Evolutionary conservation across 2,113 vertebrate genomes (phyloP), one percentile per base, ranked within the genome.

Genomic region (Oryzias javanicus): DNA sequence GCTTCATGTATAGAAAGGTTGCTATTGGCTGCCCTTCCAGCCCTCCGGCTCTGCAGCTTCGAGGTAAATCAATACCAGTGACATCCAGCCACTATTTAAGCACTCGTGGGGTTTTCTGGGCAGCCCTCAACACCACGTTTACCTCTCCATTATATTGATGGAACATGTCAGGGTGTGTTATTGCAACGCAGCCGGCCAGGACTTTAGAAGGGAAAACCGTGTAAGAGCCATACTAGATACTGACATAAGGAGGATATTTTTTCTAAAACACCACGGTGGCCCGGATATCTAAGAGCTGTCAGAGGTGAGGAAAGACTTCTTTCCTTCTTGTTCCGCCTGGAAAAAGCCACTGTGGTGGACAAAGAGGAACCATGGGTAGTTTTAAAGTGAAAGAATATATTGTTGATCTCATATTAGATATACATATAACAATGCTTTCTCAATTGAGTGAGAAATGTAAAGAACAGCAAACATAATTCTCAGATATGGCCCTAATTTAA

Each of bases 101-200:
- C 50, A 70, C 51, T 63, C 35, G 42, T 41, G 46, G 57, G 64
- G 64, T 53, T 62, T 77, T 64, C 53, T 60, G 47, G 14, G 2
- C 41, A 35, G 35, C 49, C 4, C 41, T 72, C n/a, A 19, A 60
- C 29, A 60, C 56, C 58, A 60, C 48, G 25, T 55, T 41, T 64
- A 35, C 51, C 59, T 69, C 44, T 47, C 35, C 51, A 18, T 44
- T 68, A 50, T 52, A 68, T 69, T 70, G 66, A 70, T 70, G 67
- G 62, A 81, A 85, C 72, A 73, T 65, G 78, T 79, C 79, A 83
- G 35, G 7, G 18, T 42, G 54, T 77, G 74, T 83, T 81, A 81
- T 74, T 82, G 70, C 72, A 74, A 86, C 67, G 49, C 40, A 49
- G 54, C 50, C 46, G 20, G 10, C 35, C 5, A 61, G 14, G 55